phyloP scores from a whole-genome alignment of 2,113 vertebrate species.

The Serilophus lunatus region DNA sequence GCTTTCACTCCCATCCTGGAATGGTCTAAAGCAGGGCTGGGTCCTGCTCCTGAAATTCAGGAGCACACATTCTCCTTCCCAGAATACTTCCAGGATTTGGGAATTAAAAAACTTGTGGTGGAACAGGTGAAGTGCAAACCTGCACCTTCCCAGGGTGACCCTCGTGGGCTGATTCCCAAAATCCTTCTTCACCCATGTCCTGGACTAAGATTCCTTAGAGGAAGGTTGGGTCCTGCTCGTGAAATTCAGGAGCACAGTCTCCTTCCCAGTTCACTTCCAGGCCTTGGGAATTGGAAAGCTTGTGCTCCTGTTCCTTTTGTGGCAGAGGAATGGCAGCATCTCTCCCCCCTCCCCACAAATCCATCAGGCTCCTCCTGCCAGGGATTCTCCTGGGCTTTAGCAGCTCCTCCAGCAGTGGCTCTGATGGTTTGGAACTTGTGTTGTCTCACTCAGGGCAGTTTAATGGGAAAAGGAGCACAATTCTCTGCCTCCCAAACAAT shows the following conservation, averaged over 20 bases:
- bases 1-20: not conserved
- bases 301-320: not conserved
- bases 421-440: not conserved
- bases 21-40: too few relatives aligned
- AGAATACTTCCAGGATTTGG: not conserved
- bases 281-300: not conserved
- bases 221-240: not conserved
- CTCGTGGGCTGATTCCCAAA: accelerated
- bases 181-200: too few relatives aligned
- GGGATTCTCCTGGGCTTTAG: not conserved
- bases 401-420: not conserved
- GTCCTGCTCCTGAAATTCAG: not conserved
- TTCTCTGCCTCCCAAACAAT: not conserved
- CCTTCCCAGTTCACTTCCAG: not conserved
- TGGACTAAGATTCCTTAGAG: not conserved
- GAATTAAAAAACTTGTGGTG: not conserved
- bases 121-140: not conserved
- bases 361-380: not conserved
- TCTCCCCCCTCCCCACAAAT: not conserved
- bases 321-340: not conserved
- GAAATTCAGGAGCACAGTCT: not conserved
- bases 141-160: not conserved
- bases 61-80: not conserved
- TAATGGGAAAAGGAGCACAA: not conserved
- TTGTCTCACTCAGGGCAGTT: not conserved